These are phyloP conservation scores for Heteropelma amictum DNA, from an alignment of 2,888 invertebrate species.

Conservation along the genomic window DNA sequence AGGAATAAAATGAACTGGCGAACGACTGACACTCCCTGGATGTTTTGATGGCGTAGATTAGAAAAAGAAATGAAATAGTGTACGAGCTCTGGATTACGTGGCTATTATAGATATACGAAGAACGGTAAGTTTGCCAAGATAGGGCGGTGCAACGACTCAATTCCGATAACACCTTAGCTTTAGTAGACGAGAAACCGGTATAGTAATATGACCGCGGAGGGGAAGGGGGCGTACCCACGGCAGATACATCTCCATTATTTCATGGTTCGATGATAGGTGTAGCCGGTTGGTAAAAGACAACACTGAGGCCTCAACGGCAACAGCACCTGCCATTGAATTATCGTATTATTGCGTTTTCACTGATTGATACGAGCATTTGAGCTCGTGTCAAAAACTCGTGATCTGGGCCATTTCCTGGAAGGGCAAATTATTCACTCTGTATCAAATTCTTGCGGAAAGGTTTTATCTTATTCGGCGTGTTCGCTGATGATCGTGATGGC, in stretches of 20 bases:
- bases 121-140: slow-evolving; percentile 41
- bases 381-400: neutral
- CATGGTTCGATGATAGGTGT: slow-evolving; percentile 37
- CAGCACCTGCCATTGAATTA: slow-evolving; percentile 53
- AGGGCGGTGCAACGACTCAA: slow-evolving; percentile 64
- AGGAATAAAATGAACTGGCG: slow-evolving; percentile 33
- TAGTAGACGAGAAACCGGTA: slow-evolving; percentile 36
- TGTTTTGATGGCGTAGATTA: slow-evolving; percentile 25
- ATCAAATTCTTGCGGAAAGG: neutral
- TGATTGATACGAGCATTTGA: slow-evolving; percentile 11
- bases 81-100: slow-evolving; percentile 35
- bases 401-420: neutral
- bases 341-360: slow-evolving; percentile 24
- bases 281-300: slow-evolving; percentile 32
- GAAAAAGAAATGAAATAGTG: slow-evolving; percentile 36
- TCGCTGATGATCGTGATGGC: neutral
- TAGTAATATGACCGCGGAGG: slow-evolving; percentile 23
- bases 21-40: slow-evolving; percentile 54
- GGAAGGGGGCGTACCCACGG: slow-evolving; percentile 59
- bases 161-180: slow-evolving; percentile 62
- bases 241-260: slow-evolving; percentile 65
- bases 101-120: slow-evolving; percentile 13
- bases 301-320: slow-evolving; percentile 15
- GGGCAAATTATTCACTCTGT: no score
- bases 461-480: no score